Percentiles rank a stretch among this genome's conserved stretches.
Evolutionary conservation across 2,797 vertebrate species (phyloP).

Genomic region (Poecilia picta): DNA sequence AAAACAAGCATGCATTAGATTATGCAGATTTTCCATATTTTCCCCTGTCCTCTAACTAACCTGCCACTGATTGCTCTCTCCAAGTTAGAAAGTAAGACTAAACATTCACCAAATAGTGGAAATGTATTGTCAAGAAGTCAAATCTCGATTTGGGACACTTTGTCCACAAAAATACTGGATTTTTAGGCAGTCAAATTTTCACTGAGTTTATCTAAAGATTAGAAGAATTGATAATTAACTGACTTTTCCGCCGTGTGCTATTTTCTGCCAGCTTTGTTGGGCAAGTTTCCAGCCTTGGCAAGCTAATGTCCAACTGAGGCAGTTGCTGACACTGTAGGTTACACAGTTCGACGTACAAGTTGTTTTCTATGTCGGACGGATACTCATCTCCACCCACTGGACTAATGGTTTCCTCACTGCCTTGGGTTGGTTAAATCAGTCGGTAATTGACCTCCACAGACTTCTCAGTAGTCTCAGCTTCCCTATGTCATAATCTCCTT

Average conservation of each 20-base stretch:
- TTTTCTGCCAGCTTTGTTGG: background rate
- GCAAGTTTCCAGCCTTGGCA: background rate
- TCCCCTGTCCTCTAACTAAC: background rate
- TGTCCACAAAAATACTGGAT: background rate
- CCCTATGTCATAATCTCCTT: background rate
- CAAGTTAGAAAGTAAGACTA: background rate
- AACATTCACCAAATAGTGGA: background rate
- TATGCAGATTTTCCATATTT: background rate
- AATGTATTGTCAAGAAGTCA: background rate
- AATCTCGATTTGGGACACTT: background rate
- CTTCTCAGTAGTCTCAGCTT: background rate
- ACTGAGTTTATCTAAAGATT: background rate
- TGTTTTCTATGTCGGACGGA: background rate
- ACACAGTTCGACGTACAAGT: background rate
- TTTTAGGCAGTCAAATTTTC: background rate
- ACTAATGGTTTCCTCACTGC: background rate
- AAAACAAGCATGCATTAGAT: background rate
- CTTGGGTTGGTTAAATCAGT: background rate
- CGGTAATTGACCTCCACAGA: background rate
- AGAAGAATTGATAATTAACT: background rate
- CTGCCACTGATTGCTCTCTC: background rate
- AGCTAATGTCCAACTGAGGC: background rate
- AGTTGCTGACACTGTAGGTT: background rate
- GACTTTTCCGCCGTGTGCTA: background rate
- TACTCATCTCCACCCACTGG: background rate